Evolutionary conservation across 2,113 vertebrate species (phyloP), one percentile per base, ranked within the genome.

Genomic region (Isurus oxyrinchus): DNA sequence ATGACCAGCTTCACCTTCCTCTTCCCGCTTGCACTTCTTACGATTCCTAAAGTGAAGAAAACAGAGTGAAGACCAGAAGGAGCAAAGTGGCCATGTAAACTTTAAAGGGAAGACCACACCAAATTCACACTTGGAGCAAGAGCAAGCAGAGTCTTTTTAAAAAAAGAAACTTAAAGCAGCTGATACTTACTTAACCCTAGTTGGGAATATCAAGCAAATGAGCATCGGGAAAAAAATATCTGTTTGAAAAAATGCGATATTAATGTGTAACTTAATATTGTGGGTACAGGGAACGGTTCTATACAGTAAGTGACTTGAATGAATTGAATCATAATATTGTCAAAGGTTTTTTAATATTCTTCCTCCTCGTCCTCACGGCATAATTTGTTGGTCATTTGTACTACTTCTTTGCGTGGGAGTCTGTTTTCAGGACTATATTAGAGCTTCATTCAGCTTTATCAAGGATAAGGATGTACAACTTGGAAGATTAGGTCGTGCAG

Each of bases 21-120:
- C 94, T 16, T 99, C 5, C 99, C 99, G 0, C 97, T 99, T 69
- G 0, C 97, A 93, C 97, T 99, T 25, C 98, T 99, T 76, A 96
- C 97, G 19, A 96, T 35, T 21, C 14, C 97, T 90, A 97, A 96
- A 90, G 97, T 96, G 25, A 95, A 97, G 19, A 98, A 98, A 96
- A 97, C 97, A 59, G 97, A 98, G 94, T 97, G 88, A 96, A 19
- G 23, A 27, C 61, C 59, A 96, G n/a, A 69, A 90, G 94, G 3
- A 53, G 49, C 13, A 53, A 55, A 72, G 19, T 72, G 66, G 44
- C 94, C 23, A 35, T 8, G 40, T 69, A 53, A 55, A 66, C 25
- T 0, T 7, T 40, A 59, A 66, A 16, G 23, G 14, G 40, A 95
- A 27, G 66, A 49, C 66, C 2, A 31, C 49, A 31, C 25, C 55